A percentile compares a stretch with the other conserved stretches of the same genome.
These are phyloP conservation scores for Muschampia plurimacula DNA, from an alignment of 2,888 invertebrate genomes.

Conservation along the genomic window DNA sequence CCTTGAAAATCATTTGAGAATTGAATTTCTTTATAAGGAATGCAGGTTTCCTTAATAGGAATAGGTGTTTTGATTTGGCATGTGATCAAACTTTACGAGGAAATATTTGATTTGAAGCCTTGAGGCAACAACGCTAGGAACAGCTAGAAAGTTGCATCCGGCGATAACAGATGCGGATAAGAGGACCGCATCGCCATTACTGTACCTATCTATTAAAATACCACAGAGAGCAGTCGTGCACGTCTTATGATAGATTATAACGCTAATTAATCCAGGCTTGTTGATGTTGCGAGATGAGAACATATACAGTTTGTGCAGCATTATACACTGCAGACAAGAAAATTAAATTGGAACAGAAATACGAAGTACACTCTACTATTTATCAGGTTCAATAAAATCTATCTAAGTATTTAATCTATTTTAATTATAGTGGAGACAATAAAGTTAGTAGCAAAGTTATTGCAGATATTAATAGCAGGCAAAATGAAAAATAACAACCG, in stretches of 20 bases:
- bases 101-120: neutral
- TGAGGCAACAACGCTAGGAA: neutral
- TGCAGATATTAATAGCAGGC: neutral
- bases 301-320: too few relatives aligned
- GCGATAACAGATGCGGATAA: slow-evolving; percentile 16
- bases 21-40: neutral
- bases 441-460: neutral
- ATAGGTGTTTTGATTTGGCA: neutral
- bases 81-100: neutral
- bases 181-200: slow-evolving; percentile 37
- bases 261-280: slow-evolving; percentile 38
- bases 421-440: neutral
- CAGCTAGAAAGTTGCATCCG: slow-evolving; percentile 17
- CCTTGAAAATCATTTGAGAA: slow-evolving; percentile 9
- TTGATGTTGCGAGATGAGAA: slow-evolving; percentile 13
- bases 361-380: too few relatives aligned
- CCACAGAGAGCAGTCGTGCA: slow-evolving; percentile 42
- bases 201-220: slow-evolving; percentile 43
- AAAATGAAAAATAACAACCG: neutral
- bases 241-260: slow-evolving; percentile 30
- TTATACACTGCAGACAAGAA: too few relatives aligned
- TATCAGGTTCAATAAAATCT: too few relatives aligned
- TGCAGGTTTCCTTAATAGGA: neutral
- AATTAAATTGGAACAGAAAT: too few relatives aligned
- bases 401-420: neutral